These are phyloP conservation scores for Apogon talboti DNA, from an alignment of 2,797 vertebrate genomes.

Conservation along the genomic window DNA sequence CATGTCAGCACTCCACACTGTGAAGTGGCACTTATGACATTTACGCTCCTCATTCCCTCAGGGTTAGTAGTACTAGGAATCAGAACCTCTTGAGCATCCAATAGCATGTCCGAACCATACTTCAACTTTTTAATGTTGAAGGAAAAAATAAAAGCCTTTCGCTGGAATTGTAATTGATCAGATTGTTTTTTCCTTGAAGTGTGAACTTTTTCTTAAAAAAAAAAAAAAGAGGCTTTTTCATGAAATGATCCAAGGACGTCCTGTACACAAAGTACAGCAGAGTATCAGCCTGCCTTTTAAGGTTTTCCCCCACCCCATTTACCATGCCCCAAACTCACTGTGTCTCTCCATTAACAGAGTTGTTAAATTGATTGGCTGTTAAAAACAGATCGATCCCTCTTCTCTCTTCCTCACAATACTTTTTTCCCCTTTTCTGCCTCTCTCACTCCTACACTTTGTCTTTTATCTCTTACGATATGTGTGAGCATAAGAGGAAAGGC, in stretches of 20 bases:
- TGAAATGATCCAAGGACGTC: conserved; percentile 39
- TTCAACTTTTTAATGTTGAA: conserved; percentile 18
- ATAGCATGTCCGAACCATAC: conserved; percentile 6
- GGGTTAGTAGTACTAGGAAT: conserved; percentile 35
- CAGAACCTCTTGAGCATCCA: conserved; percentile 20
- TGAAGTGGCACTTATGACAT: conserved; percentile 72
- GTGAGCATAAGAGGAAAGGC: conserved; percentile 54
- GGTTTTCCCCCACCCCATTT: conserved; percentile 40
- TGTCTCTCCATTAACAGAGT: conserved; percentile 82
- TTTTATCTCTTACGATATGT: conserved; percentile 48
- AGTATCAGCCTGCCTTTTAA: conserved; percentile 67
- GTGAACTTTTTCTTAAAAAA: conserved; percentile 19
- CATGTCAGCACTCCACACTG: conserved; percentile 71
- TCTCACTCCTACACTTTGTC: conserved; percentile 41
- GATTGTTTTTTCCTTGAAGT: not conserved
- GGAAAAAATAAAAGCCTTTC: conserved; percentile 22
- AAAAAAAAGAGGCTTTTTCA: conserved; percentile 14
- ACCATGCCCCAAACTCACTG: conserved; percentile 63
- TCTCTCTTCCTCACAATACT: conserved; percentile 59
- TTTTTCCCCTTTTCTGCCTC: conserved; percentile 30
- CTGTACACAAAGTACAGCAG: conserved; percentile 23
- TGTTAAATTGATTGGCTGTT: conserved; percentile 83
- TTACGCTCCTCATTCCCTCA: conserved; percentile 60
- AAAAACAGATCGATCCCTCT: conserved; percentile 76
- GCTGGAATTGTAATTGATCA: conserved; percentile 19